Conservation (phyloP, 2,113 vertebrate genomes). For the Pleuronectes platessa region DNA sequence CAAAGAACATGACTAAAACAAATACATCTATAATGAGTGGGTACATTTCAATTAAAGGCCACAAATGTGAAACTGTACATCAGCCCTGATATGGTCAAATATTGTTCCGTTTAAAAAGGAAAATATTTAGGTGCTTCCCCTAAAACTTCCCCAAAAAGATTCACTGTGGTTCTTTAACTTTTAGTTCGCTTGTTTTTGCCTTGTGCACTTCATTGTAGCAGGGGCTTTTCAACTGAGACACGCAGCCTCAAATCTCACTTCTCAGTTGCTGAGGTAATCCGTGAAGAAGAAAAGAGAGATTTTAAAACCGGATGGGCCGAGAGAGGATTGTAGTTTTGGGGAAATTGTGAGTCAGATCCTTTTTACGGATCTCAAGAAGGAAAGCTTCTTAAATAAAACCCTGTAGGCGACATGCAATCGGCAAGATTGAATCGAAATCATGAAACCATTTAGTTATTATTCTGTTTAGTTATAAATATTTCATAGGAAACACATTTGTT, state of each 20-base stretch:
- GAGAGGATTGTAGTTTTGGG: slow-evolving; percentile 5
- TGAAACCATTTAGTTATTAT: not conserved
- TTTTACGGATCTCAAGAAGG: not conserved
- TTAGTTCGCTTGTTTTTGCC: slow-evolving; percentile 25
- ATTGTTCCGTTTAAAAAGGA: no score
- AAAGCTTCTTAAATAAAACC: slow-evolving; percentile 1
- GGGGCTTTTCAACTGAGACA: slow-evolving; percentile 32
- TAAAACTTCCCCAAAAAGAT: slow-evolving; percentile 9
- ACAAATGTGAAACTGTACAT: no score
- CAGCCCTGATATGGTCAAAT: not conserved
- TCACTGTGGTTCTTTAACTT: slow-evolving; percentile 45
- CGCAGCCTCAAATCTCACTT: slow-evolving; percentile 28
- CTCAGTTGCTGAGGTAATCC: slow-evolving; percentile 21
- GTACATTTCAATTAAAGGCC: no score
- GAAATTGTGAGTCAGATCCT: slow-evolving; percentile 25
- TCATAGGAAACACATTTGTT: not conserved
- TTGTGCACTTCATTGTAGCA: slow-evolving; percentile 45
- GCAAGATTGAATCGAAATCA: not conserved
- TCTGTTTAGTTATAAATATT: not conserved
- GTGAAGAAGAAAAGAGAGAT: not conserved
- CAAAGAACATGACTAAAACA: no score
- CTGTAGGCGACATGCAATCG: not conserved
- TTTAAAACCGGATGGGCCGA: not conserved
- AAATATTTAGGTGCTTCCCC: slow-evolving; percentile 41
- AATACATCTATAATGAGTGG: no score